These are phyloP conservation scores for Thryonomys swinderianus DNA, from an alignment of 2,113 vertebrate species.

Conservation along the genomic window DNA sequence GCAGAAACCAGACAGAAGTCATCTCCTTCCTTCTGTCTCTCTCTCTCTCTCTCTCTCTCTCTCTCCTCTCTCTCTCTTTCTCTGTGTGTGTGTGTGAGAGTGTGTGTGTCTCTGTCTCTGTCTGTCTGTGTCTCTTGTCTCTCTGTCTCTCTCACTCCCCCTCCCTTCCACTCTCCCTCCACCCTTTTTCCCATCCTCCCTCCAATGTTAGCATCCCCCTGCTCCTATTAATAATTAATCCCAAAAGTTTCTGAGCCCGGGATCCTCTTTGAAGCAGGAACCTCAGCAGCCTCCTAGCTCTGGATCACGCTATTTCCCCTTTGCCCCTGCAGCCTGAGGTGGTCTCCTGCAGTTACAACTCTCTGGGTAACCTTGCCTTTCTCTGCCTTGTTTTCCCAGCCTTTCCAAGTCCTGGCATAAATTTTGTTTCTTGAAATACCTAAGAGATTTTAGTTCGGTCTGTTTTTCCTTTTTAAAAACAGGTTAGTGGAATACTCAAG, in stretches of 20 bases:
- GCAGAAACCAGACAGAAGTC: not conserved
- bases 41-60: accelerated
- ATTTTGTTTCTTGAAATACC: conserved; percentile 46
- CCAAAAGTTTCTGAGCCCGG: not conserved
- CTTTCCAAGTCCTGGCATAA: not conserved
- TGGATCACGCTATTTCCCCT: not conserved
- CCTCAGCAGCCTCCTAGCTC: not conserved
- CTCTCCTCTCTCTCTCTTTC: too few species aligned
- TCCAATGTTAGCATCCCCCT: not conserved
- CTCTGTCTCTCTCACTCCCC: too few species aligned
- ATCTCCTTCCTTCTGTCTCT: too few species aligned
- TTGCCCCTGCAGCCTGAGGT: not conserved
- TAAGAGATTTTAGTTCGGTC: not conserved
- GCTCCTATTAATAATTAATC: not conserved
- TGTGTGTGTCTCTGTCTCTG: too few species aligned
- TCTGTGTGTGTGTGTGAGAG: too few species aligned
- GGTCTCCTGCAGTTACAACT: not conserved
- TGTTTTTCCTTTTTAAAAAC: not conserved
- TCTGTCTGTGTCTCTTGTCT: too few species aligned
- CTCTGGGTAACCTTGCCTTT: not conserved
- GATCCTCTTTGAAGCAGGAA: not conserved
- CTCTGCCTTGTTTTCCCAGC: not conserved
- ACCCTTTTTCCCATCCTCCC: too few species aligned
- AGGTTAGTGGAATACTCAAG: not conserved
- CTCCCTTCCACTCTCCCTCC: not conserved